These are phyloP conservation scores for Oreohelix idahoensis DNA, from an alignment of 1,140 invertebrate genomes.

Conservation along the genomic window DNA sequence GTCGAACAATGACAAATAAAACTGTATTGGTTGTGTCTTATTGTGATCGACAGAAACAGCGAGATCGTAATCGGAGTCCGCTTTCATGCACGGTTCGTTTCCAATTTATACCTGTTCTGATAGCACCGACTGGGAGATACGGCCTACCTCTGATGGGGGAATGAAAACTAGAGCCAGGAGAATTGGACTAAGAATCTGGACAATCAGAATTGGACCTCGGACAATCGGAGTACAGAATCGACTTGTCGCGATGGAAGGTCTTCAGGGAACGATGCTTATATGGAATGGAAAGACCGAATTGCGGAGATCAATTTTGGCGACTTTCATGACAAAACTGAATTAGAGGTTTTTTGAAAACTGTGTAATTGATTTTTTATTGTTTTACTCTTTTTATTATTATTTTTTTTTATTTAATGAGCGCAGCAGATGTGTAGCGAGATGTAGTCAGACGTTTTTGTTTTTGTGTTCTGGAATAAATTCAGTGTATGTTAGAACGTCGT, in stretches of 20 bases:
- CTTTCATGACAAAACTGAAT: not conserved
- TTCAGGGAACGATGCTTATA: constrained; percentile 3
- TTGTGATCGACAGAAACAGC: not conserved
- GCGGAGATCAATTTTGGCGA: not conserved
- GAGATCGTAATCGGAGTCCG: constrained; percentile 7
- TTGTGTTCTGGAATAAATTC: too few species aligned
- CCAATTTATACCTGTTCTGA: constrained; percentile 18
- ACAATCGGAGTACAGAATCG: not conserved
- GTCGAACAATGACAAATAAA: not conserved
- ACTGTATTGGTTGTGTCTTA: not conserved
- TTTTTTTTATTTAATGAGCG: too few species aligned
- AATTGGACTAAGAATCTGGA: not conserved
- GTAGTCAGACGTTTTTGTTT: too few species aligned
- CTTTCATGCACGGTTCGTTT: constrained; percentile 14
- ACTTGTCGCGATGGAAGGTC: not conserved
- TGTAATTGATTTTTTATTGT: not conserved
- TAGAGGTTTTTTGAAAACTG: not conserved
- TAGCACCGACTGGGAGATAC: not conserved
- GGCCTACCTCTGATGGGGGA: not conserved
- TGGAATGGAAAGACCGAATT: not conserved
- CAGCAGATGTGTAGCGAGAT: too few species aligned
- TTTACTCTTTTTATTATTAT: too few species aligned
- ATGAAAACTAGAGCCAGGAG: not conserved
- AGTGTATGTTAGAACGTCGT: too few species aligned
- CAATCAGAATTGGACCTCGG: constrained; percentile 4